A percentile compares a stretch with the other conserved stretches of the same genome.
phyloP scores from a whole-genome alignment of 1,140 invertebrate genomes.

The Teleogryllus occipitalis region DNA sequence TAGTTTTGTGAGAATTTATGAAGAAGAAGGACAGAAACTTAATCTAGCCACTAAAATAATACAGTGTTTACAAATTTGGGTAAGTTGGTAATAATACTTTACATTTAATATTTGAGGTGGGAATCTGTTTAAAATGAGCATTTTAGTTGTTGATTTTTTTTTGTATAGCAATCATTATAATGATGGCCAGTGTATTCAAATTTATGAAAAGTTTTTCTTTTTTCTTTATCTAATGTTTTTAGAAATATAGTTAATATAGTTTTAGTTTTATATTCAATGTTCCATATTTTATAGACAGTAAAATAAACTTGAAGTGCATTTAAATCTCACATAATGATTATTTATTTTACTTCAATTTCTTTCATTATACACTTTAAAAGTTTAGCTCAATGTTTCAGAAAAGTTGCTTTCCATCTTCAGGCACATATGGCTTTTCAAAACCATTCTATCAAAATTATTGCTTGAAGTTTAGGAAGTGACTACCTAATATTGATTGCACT shows the following conservation, averaged over 20 bases:
- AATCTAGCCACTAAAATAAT: constrained; percentile 21
- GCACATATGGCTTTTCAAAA: too few relatives aligned
- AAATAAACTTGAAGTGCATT: too few relatives aligned
- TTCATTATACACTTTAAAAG: too few relatives aligned
- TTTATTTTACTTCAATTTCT: too few relatives aligned
- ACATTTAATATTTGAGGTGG: too few relatives aligned
- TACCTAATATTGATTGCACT: too few relatives aligned
- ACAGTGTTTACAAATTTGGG: constrained; percentile 21
- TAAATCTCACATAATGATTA: too few relatives aligned
- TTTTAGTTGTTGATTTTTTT: neutral
- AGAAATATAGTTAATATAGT: neutral
- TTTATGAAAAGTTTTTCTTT: neutral
- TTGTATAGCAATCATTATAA: neutral
- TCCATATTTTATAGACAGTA: too few relatives aligned
- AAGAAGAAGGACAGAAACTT: constrained; percentile 20
- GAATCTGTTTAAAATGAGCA: neutral
- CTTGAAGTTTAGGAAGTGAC: too few relatives aligned
- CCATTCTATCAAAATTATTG: too few relatives aligned
- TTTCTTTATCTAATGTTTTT: neutral
- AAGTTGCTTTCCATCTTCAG: too few relatives aligned
- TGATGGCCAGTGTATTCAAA: neutral
- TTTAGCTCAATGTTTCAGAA: too few relatives aligned
- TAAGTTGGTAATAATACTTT: constrained; percentile 6
- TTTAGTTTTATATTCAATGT: neutral
- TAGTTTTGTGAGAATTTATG: constrained; percentile 21